Evolutionary conservation across 1,140 invertebrate species (phyloP), one percentile per base, ranked within the genome.

Genomic region (Goniozus legneri): DNA sequence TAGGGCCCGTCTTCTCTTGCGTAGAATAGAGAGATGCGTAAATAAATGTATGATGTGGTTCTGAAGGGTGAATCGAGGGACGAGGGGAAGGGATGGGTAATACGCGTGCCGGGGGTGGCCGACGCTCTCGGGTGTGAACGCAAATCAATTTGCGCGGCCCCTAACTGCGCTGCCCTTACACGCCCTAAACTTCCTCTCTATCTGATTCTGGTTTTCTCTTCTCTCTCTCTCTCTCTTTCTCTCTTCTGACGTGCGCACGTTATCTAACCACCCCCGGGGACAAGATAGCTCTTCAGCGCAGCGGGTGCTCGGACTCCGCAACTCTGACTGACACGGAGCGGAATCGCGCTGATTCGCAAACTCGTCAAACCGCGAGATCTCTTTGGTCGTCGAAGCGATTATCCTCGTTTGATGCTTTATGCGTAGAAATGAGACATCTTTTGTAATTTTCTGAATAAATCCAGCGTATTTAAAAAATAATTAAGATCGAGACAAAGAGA

Each of bases 31-130:
- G 62, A 68, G 64, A 69, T 62, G 67, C 64, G 71, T 69, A 71
- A 73, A 72, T 73, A 70, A 72, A 72, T 70, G 69, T 69, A 69
- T 67, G 69, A 71, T 70, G 69, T 71, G 70, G 65, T 72, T 72
- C 67, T 69, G 69, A 73, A 71, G 64, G 69, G 62, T 69, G 65
- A 71, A 67, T 64, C 44, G 18, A 20, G 27, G 30, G 18, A 27
- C n/a, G 16, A 24, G 16, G 8, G 13, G 39, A 38, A 37, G 7
- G 48, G 53, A 44, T n/a, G n/a, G n/a, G n/a, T n/a, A n/a, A n/a
- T n/a, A n/a, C n/a, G n/a, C n/a, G n/a, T n/a, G n/a, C n/a, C 6
- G 46, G 53, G 41, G 42, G 32, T 31, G 32, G 24, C 42, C 40
- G 47, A 42, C 59, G 59, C 53, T 60, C 48, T 60, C 56, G 72